These are phyloP conservation scores for Morpho achilles DNA, from an alignment of 2,888 invertebrate species.

Conservation along the genomic window DNA sequence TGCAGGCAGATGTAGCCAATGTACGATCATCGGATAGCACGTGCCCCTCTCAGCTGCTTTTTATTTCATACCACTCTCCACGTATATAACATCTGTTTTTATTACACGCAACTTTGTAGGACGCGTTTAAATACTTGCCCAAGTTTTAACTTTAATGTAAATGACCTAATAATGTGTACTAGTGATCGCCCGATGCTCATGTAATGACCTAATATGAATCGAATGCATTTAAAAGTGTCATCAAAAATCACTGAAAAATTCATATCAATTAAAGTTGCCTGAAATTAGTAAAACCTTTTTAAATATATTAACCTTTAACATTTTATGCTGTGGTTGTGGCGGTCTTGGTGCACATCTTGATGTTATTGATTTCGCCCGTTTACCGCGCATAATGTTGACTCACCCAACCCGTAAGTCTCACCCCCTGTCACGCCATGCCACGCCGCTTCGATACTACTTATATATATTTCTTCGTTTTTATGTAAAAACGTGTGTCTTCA, in stretches of 20 bases:
- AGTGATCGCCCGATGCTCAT: no score
- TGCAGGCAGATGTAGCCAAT: slow-evolving; percentile 25
- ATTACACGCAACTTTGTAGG: background rate
- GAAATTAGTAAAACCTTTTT: no score
- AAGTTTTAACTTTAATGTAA: no score
- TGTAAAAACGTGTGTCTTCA: background rate
- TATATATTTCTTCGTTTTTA: background rate
- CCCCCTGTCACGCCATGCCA: slow-evolving; percentile 6
- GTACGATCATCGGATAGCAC: slow-evolving; percentile 29
- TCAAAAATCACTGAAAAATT: no score
- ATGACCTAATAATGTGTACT: background rate
- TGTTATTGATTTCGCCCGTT: slow-evolving; percentile 51
- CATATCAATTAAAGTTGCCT: no score
- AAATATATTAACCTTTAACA: background rate
- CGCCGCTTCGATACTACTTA: background rate
- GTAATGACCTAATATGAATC: no score
- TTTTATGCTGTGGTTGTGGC: background rate
- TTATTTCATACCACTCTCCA: slow-evolving; percentile 9
- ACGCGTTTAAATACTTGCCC: no score
- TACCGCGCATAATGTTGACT: slow-evolving; percentile 38
- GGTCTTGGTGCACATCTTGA: slow-evolving; percentile 35
- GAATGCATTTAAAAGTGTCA: no score
- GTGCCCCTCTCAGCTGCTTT: slow-evolving; percentile 42
- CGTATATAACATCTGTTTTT: slow-evolving; percentile 1
- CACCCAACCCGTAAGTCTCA: slow-evolving; percentile 28